These are phyloP conservation scores for Tigriopus japonicus DNA, from an alignment of 1,140 invertebrate genomes.

Conservation along the genomic window DNA sequence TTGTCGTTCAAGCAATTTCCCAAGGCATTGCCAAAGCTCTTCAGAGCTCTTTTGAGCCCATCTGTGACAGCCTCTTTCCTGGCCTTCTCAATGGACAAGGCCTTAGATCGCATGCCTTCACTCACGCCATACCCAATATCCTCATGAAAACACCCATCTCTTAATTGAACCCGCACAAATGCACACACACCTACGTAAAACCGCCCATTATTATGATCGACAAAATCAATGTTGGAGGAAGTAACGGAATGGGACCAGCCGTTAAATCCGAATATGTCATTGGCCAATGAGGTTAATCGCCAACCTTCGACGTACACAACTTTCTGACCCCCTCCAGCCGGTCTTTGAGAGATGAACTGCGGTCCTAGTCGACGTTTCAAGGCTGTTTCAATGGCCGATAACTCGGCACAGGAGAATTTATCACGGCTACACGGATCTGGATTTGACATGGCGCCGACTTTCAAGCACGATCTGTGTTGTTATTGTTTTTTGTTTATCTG, in stretches of 20 bases:
- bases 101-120: conserved; percentile 26
- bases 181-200: conserved; percentile 31
- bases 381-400: conserved; percentile 30
- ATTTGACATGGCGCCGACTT: too few species aligned
- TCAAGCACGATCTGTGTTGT: too few species aligned
- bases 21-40: conserved; percentile 31
- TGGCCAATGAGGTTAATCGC: conserved; percentile 28
- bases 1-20: conserved; percentile 31
- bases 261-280: conserved; percentile 33
- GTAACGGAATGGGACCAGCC: conserved; percentile 32
- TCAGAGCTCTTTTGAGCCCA: conserved; percentile 30
- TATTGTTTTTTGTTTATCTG: too few species aligned
- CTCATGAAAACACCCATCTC: conserved; percentile 32
- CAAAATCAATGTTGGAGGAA: conserved; percentile 27
- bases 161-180: conserved; percentile 28
- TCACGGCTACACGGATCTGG: too few species aligned
- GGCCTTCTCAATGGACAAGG: conserved; percentile 10
- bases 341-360: conserved; percentile 28
- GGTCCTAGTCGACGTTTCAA: conserved; percentile 27
- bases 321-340: conserved; percentile 29
- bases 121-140: conserved; percentile 33
- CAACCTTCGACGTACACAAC: conserved; percentile 32
- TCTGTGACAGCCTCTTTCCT: conserved; percentile 30
- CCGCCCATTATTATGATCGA: conserved; percentile 24
- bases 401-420: conserved; percentile 11